These are phyloP conservation scores for Geodia barretti DNA, from an alignment of 37 sponge, comb jelly and placozoan species.

Conservation along the genomic window DNA sequence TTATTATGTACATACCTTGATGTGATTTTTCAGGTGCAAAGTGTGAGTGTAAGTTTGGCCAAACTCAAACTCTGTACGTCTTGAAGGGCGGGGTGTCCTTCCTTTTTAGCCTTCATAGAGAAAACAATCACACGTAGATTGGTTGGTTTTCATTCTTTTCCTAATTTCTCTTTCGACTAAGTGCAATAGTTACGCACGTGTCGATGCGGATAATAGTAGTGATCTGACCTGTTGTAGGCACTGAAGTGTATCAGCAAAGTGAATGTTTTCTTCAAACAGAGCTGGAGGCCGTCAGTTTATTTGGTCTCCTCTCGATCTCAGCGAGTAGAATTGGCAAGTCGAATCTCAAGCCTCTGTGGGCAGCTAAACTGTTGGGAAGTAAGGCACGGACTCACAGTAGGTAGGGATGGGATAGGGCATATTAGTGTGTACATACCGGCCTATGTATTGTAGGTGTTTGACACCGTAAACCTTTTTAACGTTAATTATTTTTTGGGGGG, in stretches of 20 bases:
- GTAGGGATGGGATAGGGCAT: too few relatives aligned
- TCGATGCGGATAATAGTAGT: neutral
- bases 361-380: conserved; percentile 37
- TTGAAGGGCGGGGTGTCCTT: neutral
- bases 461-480: too few relatives aligned
- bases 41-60: conserved; percentile 3
- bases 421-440: too few relatives aligned
- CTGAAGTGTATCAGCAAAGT: conserved; percentile 46
- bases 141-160: neutral
- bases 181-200: too few relatives aligned
- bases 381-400: too few relatives aligned
- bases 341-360: conserved; percentile 63
- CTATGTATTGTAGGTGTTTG: too few relatives aligned
- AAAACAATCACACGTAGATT: neutral
- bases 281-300: neutral
- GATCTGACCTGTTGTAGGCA: conserved; percentile 18
- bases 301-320: conserved; percentile 35
- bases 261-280: conserved; percentile 9
- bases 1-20: too few relatives aligned
- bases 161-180: too few relatives aligned
- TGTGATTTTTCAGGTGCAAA: too few relatives aligned
- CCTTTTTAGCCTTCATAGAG: conserved; percentile 17
- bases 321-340: conserved; percentile 65
- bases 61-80: conserved; percentile 9
- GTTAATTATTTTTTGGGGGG: too few relatives aligned